A percentile compares a stretch with the other conserved stretches of the same genome.
phyloP scores from a whole-genome alignment of 64 coral and sea anemone genomes.

The Orbicella faveolata region DNA sequence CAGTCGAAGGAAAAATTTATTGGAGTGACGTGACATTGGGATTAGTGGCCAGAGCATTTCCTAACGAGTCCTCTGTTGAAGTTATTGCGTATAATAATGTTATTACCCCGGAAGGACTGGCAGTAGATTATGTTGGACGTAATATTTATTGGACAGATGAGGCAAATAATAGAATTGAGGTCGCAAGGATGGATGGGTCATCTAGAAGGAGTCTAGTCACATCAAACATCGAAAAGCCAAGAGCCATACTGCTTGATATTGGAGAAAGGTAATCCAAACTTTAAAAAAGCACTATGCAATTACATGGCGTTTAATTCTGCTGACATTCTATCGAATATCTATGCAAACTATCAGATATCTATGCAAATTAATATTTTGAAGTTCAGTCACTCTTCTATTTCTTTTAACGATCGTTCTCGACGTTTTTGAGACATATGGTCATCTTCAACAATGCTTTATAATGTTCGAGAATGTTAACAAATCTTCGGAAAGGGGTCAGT shows the following conservation, averaged over 20 bases:
- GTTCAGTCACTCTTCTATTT: no score
- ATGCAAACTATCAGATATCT: neutral
- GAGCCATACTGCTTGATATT: slow-evolving; percentile 53
- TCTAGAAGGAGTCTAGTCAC: slow-evolving; percentile 41
- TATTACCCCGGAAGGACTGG: slow-evolving; percentile 52
- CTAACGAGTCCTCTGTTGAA: slow-evolving; percentile 44
- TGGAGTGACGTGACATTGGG: slow-evolving; percentile 64
- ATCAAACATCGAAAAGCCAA: slow-evolving; percentile 49
- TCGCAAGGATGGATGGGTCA: slow-evolving; percentile 57
- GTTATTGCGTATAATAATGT: slow-evolving; percentile 40
- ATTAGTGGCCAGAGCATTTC: slow-evolving; percentile 47
- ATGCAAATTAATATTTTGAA: neutral
- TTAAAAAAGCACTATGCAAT: neutral
- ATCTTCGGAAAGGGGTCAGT: no score
- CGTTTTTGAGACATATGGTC: no score
- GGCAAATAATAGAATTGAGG: slow-evolving; percentile 65
- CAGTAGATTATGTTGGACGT: slow-evolving; percentile 58
- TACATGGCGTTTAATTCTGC: no score
- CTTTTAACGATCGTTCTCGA: no score
- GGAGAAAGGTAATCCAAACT: slow-evolving; percentile 47
- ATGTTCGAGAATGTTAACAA: no score
- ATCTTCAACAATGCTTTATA: no score
- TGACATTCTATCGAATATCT: neutral
- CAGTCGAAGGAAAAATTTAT: slow-evolving; percentile 58
- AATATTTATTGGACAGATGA: slow-evolving; percentile 73